Conservation (phyloP, 2,113 vertebrate species). For the Haemorhous mexicanus region DNA sequence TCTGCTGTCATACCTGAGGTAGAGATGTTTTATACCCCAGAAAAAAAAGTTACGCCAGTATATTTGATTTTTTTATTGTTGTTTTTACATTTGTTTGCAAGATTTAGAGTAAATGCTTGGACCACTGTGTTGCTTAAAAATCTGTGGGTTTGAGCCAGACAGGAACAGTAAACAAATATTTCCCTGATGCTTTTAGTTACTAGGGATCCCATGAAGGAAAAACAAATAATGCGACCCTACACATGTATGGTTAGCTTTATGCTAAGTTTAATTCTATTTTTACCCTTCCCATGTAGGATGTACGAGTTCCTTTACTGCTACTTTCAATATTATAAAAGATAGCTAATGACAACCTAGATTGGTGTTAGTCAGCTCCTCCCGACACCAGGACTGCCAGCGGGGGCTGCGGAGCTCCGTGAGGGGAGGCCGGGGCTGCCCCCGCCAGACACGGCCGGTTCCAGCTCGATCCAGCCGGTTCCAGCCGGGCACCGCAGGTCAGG, state of each 20-base stretch:
- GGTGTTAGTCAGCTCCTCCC: neutral
- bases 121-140: neutral
- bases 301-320: neutral
- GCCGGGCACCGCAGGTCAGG: rapidly evolving
- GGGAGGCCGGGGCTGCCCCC: rapidly evolving
- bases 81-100: neutral
- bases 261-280: neutral
- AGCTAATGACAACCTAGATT: neutral
- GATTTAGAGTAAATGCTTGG: neutral
- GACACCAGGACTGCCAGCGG: rapidly evolving
- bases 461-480: too few relatives aligned
- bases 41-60: neutral
- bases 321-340: neutral
- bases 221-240: neutral
- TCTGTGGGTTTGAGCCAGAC: neutral
- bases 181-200: neutral
- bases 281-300: neutral
- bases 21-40: neutral
- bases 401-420: rapidly evolving
- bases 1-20: neutral
- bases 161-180: conserved; percentile 17
- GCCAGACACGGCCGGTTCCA: neutral
- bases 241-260: neutral
- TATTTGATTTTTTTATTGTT: neutral
- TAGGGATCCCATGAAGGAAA: neutral